phyloP scores from a whole-genome alignment of 2,113 vertebrate species.

The Azemiops feae region DNA sequence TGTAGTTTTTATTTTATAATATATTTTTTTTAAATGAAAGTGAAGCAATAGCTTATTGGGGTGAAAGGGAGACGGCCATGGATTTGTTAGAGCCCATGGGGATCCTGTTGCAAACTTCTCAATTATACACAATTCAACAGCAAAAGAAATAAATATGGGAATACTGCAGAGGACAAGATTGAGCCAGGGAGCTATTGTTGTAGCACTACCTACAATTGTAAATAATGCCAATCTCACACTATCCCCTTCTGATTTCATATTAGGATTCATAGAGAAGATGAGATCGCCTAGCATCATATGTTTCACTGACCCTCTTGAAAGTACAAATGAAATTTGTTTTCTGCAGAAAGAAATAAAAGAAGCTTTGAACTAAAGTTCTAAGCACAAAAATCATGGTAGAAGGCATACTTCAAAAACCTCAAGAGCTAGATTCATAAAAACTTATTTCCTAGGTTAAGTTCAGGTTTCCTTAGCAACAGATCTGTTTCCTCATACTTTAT shows the following conservation, averaged over 20 bases:
- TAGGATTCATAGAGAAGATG: background rate
- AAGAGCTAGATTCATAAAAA: background rate
- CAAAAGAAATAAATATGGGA: background rate
- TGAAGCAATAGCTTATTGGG: background rate
- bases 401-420: background rate
- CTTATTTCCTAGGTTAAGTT: background rate
- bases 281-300: background rate
- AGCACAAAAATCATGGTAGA: background rate
- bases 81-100: background rate
- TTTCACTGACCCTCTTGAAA: background rate
- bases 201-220: background rate
- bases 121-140: background rate
- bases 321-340: background rate
- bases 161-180: background rate
- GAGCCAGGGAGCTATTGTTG: background rate
- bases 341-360: background rate
- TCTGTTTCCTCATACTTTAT: background rate
- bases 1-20: background rate
- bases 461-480: background rate
- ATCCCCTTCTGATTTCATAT: background rate
- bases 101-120: background rate
- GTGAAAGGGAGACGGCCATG: background rate
- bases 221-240: background rate
- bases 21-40: background rate
- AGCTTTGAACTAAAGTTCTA: background rate